Evolutionary conservation across 2,113 vertebrate species (phyloP), one percentile per base, ranked within the genome.

Genomic region (Nycticorax nycticorax): DNA sequence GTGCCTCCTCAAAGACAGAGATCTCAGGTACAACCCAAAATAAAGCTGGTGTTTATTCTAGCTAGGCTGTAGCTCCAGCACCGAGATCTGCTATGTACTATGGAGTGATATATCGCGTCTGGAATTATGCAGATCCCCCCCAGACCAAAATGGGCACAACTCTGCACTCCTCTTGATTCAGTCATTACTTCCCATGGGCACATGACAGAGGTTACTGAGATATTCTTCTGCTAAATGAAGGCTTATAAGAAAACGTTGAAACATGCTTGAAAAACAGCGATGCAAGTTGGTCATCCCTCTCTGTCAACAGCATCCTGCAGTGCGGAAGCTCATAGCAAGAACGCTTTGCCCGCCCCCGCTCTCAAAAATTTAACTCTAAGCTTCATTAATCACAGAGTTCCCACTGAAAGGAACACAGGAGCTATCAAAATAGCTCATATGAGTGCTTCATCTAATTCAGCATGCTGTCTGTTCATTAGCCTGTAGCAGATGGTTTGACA

Each of bases 401-500:
- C 85, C 72, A 84, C 48, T 68, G 92, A 84, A 95, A 92, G 88
- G 43, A 86, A 84, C 76, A 81, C 3, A 0, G 86, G 73, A 94
- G 80, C 88, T 86, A 94, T 94, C 96, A 80, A 93, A 94, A 96
- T 92, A 91, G 69, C 86, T 94, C 83, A 57, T 28, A 37, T 4
- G 5, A 89, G 83, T 56, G 79, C 76, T 95, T 75, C 83, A 91
- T 93, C 91, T 81, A 74, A 89, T 92, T 47, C 80, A 91, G 88
- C 56, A 41, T 0, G 1, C 72, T 96, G 85, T 30, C 86, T 96
- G 56, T 75, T 96, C 86, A 96, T 96, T 93, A 96, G 91, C 68
- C 56, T 84, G 76, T 10, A 52, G 83, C 96, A 97, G 96, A 97
- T 97, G 97, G 96, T 41, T 95, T 88, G 82, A 97, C 96, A 96